Evolutionary conservation across 2,888 invertebrate species (phyloP).

Genomic region (Argynnis bischoffii): DNA sequence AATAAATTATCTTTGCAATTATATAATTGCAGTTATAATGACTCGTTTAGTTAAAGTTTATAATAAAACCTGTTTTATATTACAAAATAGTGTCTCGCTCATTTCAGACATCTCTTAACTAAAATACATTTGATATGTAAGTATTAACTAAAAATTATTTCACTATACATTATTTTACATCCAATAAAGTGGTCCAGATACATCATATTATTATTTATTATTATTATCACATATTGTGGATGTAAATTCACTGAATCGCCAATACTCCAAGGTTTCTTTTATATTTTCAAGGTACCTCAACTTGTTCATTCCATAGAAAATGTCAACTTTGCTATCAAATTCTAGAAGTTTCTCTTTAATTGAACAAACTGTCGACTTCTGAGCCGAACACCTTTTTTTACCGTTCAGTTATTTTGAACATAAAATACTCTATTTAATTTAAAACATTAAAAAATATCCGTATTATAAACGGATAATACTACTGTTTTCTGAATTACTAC

Average conservation of each 20-base stretch:
- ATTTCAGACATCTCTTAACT: slow-evolving; percentile 5
- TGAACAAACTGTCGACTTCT: neutral
- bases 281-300: slow-evolving; percentile 36
- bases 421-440: slow-evolving; percentile 2
- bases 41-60: too few relatives aligned
- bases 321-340: neutral
- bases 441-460: neutral
- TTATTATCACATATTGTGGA: slow-evolving; percentile 74
- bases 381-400: too few relatives aligned
- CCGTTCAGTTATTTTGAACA: neutral
- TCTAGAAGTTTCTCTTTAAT: neutral
- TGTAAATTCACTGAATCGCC: slow-evolving; percentile 57
- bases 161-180: slow-evolving; percentile 1
- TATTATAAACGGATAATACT: neutral
- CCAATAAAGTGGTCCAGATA: slow-evolving; percentile 17
- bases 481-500: slow-evolving; percentile 7
- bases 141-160: slow-evolving; percentile 14
- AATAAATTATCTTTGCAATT: neutral
- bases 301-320: neutral
- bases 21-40: too few relatives aligned
- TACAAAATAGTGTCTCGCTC: neutral
- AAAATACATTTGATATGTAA: slow-evolving; percentile 13
- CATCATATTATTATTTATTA: slow-evolving; percentile 40
- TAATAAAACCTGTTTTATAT: too few relatives aligned
- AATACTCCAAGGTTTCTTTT: slow-evolving; percentile 42